Percentiles rank a stretch among this genome's conserved stretches.
Conservation (phyloP, 2,888 invertebrate species). For the Agrilus mali region DNA sequence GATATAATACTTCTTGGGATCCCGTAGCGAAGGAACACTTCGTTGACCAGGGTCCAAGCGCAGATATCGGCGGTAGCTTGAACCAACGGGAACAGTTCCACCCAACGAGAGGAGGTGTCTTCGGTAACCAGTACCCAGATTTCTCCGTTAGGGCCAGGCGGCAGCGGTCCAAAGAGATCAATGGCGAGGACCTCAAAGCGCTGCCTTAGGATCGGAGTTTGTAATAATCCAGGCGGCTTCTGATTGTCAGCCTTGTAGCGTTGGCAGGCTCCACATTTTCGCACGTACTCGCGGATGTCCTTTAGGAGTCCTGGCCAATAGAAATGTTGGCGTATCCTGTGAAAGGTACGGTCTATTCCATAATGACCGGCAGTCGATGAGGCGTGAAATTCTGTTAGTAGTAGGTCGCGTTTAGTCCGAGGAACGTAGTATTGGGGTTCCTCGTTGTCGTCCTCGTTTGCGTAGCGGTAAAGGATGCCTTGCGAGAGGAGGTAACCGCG, state of each 20-base stretch:
- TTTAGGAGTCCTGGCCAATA: too few relatives aligned
- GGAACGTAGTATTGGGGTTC: too few relatives aligned
- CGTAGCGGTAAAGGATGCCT: background rate
- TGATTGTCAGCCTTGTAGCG: constrained; percentile 20
- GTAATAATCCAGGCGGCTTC: constrained; percentile 23
- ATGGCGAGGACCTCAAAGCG: constrained; percentile 21
- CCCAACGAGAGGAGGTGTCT: constrained; percentile 16
- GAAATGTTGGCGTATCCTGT: too few relatives aligned
- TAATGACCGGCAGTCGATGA: too few relatives aligned
- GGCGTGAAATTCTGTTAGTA: too few relatives aligned
- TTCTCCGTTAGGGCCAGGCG: constrained; percentile 1
- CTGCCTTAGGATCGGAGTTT: constrained; percentile 14
- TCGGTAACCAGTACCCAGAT: constrained; percentile 17
- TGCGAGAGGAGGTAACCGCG: background rate
- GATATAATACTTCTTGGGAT: constrained; percentile 16
- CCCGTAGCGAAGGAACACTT: constrained; percentile 23
- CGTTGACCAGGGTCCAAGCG: constrained; percentile 17
- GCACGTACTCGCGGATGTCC: too few relatives aligned
- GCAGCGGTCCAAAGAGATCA: constrained; percentile 19
- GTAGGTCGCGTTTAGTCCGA: too few relatives aligned
- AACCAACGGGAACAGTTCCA: constrained; percentile 17
- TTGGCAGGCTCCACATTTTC: constrained; percentile 15
- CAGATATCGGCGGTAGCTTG: constrained; percentile 13
- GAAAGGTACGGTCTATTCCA: too few relatives aligned
- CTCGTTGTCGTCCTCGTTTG: background rate